Evolutionary conservation across 2,888 invertebrate genomes (phyloP).

Genomic region (Unio pictorum): DNA sequence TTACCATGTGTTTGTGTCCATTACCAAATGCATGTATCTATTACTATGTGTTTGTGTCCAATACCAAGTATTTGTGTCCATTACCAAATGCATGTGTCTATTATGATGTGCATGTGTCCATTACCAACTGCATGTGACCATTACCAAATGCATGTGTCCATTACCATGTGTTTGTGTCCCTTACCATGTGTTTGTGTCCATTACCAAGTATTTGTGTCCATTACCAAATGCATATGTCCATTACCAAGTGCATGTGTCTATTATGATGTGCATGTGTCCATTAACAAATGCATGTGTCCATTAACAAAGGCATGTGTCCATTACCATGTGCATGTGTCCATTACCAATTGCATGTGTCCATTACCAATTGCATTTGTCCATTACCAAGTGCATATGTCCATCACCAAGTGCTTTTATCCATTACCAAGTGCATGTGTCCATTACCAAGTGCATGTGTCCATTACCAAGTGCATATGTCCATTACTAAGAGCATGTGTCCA

Average conservation of each 20-base stretch:
- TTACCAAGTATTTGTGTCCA: slow-evolving; percentile 87
- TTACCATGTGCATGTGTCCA: slow-evolving; percentile 87
- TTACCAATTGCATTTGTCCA: slow-evolving; percentile 87
- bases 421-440: slow-evolving; percentile 84
- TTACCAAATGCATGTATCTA: slow-evolving; percentile 18
- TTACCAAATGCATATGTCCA: slow-evolving; percentile 19
- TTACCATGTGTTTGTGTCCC: slow-evolving; percentile 76
- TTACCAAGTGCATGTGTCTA: slow-evolving; percentile 87
- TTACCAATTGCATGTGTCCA: slow-evolving; percentile 18
- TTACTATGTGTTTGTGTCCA: slow-evolving; percentile 87
- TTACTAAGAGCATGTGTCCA: slow-evolving; percentile 87
- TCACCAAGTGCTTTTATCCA: slow-evolving; percentile 88
- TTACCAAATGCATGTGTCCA: slow-evolving; percentile 18
- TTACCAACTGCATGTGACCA: slow-evolving; percentile 87
- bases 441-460: slow-evolving; percentile 77
- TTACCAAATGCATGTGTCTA: slow-evolving; percentile 87
- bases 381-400: slow-evolving; percentile 18
- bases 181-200: slow-evolving; percentile 80
- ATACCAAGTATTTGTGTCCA: slow-evolving; percentile 18
- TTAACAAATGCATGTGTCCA: slow-evolving; percentile 19
- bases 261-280: slow-evolving; percentile 80
- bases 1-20: slow-evolving; percentile 82
- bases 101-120: slow-evolving; percentile 18
- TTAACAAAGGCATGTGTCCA: slow-evolving; percentile 88
- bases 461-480: slow-evolving; percentile 19